Conservation (phyloP, 2,888 invertebrate species). For the Eupithecia subfuscata region DNA sequence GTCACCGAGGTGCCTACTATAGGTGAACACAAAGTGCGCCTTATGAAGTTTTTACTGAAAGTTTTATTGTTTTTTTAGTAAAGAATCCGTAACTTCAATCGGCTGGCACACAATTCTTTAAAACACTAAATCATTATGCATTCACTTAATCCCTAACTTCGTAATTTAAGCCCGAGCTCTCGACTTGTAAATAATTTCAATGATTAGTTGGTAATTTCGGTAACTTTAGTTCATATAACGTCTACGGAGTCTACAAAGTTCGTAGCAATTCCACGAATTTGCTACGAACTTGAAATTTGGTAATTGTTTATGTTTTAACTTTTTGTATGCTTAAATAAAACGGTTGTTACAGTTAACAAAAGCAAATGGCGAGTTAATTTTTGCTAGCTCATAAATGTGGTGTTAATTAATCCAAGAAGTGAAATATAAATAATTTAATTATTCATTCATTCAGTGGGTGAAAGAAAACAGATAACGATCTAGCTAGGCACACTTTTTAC, state of each 20-base stretch:
- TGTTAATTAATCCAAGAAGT: neutral
- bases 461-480: neutral
- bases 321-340: slow-evolving; percentile 11
- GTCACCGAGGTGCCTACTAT: no score
- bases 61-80: no score
- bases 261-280: slow-evolving; percentile 27
- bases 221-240: slow-evolving; percentile 30
- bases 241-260: slow-evolving; percentile 34
- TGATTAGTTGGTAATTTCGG: slow-evolving; percentile 31
- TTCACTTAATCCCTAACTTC: neutral
- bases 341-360: slow-evolving; percentile 2
- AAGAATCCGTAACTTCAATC: no score
- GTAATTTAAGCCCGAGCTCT: neutral
- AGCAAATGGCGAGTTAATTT: neutral
- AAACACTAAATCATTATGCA: neutral
- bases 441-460: neutral
- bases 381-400: neutral
- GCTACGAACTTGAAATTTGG: slow-evolving; percentile 20
- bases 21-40: neutral
- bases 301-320: slow-evolving; percentile 18
- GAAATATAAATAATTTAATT: no score
- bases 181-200: slow-evolving; percentile 27
- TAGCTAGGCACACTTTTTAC: no score
- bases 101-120: neutral
- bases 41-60: neutral